Evolutionary conservation across 2,113 vertebrate species (phyloP).

Genomic region (Candoia aspera): DNA sequence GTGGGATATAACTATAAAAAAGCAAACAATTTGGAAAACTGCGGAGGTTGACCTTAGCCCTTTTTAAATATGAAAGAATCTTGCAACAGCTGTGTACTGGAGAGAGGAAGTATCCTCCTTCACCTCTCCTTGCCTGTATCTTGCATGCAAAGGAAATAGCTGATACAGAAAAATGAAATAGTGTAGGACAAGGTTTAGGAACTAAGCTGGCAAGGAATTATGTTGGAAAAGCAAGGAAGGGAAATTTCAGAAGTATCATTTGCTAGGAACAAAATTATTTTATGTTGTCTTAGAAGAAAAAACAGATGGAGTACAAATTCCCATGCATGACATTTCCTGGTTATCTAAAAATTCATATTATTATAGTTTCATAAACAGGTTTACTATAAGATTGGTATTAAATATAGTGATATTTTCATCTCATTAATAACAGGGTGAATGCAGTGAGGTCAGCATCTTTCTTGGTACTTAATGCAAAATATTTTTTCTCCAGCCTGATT

Average conservation of each 20-base stretch:
- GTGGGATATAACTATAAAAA: no score
- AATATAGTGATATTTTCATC: not conserved
- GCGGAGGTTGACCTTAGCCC: no score
- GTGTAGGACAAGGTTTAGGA: not conserved
- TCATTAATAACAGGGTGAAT: not conserved
- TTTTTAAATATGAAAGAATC: no score
- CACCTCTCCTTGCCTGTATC: no score
- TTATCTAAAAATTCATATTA: not conserved
- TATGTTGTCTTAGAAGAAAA: not conserved
- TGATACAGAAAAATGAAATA: not conserved
- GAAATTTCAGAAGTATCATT: not conserved
- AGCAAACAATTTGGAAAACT: no score
- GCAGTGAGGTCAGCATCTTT: not conserved
- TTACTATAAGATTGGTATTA: not conserved
- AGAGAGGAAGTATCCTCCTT: no score
- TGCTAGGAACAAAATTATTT: not conserved
- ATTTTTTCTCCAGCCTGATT: constrained; percentile 68
- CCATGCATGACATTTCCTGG: not conserved
- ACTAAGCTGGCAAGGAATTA: not conserved
- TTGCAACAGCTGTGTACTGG: no score
- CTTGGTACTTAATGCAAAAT: not conserved
- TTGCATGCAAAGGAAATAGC: not conserved
- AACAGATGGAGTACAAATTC: not conserved
- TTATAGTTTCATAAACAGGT: not conserved
- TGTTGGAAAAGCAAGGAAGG: not conserved